Conservation (phyloP, 2,888 invertebrate genomes). For the Endomychus coccineus region DNA sequence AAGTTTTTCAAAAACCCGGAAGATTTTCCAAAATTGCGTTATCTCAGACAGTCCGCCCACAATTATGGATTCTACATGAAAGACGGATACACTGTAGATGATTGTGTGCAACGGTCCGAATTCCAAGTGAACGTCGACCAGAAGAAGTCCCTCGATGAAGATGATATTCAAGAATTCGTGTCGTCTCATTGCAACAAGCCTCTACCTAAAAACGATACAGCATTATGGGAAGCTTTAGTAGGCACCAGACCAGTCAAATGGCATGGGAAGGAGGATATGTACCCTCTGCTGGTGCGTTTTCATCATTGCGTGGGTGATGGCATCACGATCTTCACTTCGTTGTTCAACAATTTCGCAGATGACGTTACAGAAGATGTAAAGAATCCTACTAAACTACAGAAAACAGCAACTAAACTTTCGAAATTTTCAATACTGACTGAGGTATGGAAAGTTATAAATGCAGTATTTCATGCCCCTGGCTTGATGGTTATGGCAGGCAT, state of each 20-base stretch:
- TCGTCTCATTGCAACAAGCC: not conserved
- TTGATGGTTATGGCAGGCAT: no score
- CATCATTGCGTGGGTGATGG: not conserved
- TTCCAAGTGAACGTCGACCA: no score
- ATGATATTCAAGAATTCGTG: no score
- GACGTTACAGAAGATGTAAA: no score
- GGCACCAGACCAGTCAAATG: not conserved
- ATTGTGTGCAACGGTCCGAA: not conserved
- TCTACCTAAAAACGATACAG: not conserved
- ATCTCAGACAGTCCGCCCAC: not conserved
- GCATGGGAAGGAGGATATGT: not conserved
- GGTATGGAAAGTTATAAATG: no score
- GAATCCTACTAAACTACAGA: no score
- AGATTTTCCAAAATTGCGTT: not conserved
- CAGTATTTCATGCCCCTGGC: no score
- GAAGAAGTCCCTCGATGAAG: no score
- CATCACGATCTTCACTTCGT: not conserved
- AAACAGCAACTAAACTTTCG: no score
- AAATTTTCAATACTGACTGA: no score
- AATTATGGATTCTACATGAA: not conserved
- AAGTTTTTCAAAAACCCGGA: not conserved
- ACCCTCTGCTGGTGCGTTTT: not conserved
- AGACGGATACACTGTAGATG: not conserved
- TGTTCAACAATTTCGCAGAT: no score
- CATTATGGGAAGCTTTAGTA: not conserved